These are phyloP conservation scores for Marasmarcha lunaedactyla DNA, from an alignment of 2,888 invertebrate genomes.

Conservation along the genomic window DNA sequence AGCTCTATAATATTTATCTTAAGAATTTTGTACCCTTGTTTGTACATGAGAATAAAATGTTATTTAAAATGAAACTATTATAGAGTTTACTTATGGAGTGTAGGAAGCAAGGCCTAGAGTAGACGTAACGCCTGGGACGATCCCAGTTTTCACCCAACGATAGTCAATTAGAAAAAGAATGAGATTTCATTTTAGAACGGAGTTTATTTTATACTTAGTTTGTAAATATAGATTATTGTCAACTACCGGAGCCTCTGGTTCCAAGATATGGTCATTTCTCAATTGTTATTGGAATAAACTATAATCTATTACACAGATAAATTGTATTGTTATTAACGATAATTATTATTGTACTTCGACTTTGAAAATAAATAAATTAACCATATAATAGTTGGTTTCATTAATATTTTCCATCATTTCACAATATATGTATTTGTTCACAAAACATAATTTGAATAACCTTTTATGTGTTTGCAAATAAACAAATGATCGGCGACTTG, in stretches of 20 bases:
- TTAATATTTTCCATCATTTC: background rate
- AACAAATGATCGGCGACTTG: no score
- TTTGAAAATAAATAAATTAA: slow-evolving; percentile 43
- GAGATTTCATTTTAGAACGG: slow-evolving; percentile 57
- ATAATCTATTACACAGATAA: slow-evolving; percentile 37
- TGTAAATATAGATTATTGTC: slow-evolving; percentile 44
- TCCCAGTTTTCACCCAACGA: slow-evolving; percentile 57
- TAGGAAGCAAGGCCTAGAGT: slow-evolving; percentile 41
- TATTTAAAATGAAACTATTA: slow-evolving; percentile 43
- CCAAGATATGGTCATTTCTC: slow-evolving; percentile 27
- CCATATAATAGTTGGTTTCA: slow-evolving; percentile 14
- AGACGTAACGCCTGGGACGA: slow-evolving; percentile 50
- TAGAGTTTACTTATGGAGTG: slow-evolving; percentile 10
- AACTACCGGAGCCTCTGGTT: slow-evolving; percentile 23
- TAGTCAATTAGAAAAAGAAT: slow-evolving; percentile 67
- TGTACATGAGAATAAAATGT: slow-evolving; percentile 65
- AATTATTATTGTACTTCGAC: slow-evolving; percentile 55
- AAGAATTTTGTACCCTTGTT: slow-evolving; percentile 61
- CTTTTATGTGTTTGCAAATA: no score
- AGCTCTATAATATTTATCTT: slow-evolving; percentile 21
- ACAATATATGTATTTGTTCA: no score
- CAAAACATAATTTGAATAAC: no score
- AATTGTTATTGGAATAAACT: slow-evolving; percentile 32
- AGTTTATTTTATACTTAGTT: slow-evolving; percentile 38
- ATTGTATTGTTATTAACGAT: slow-evolving; percentile 48